Evolutionary conservation across 2,888 invertebrate species (phyloP).

Genomic region (Elegia similella): DNA sequence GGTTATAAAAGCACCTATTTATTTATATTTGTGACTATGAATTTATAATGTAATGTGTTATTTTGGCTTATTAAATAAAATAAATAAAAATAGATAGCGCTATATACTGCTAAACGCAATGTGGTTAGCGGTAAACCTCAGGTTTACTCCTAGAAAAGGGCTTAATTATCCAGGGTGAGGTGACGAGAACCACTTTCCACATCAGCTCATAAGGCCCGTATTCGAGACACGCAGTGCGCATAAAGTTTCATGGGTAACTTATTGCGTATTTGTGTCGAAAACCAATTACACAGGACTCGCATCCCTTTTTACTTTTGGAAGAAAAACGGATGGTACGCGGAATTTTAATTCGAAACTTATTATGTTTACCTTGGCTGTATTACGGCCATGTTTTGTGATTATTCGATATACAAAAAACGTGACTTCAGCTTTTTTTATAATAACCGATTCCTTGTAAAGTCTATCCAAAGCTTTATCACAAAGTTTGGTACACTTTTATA

Average conservation of each 20-base stretch:
- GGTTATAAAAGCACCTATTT: no score
- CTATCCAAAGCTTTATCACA: no score
- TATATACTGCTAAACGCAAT: not conserved
- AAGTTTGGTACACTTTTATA: no score
- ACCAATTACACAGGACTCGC: slow-evolving; percentile 56
- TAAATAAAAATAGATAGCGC: no score
- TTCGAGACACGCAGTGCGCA: slow-evolving; percentile 53
- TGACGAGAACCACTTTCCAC: slow-evolving; percentile 32
- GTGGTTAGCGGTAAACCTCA: not conserved
- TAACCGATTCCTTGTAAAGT: no score
- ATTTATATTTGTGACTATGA: no score
- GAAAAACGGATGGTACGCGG: slow-evolving; percentile 24
- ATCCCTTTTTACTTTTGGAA: slow-evolving; percentile 42
- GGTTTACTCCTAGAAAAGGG: not conserved
- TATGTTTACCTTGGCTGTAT: slow-evolving; percentile 17
- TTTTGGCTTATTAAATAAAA: no score
- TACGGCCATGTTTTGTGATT: not conserved
- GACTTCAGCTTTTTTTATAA: not conserved
- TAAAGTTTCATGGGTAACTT: slow-evolving; percentile 65
- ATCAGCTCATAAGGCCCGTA: slow-evolving; percentile 41
- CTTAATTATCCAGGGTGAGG: not conserved
- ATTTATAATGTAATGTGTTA: no score
- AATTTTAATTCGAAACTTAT: slow-evolving; percentile 26
- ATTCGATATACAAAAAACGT: not conserved
- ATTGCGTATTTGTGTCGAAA: slow-evolving; percentile 65